Evolutionary conservation across 2,113 vertebrate species (phyloP).

Genomic region (Cyprinodon tularosa): DNA sequence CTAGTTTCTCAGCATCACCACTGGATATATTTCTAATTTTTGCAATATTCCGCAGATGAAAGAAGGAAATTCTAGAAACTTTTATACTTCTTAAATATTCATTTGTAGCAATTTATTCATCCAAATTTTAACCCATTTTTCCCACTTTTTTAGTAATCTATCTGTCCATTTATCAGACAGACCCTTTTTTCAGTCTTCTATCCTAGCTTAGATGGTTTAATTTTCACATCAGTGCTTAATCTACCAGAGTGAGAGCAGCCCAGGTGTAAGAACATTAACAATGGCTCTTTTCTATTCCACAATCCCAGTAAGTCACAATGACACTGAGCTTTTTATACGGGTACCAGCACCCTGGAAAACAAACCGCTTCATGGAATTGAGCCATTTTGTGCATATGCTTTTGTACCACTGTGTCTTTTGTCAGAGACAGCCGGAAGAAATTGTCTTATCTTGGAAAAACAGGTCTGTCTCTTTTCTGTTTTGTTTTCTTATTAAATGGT

Average conservation of each 20-base stretch:
- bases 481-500: constrained; percentile 1
- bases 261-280: constrained; percentile 1
- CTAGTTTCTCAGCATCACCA: too few relatives aligned
- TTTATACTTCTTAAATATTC: neutral
- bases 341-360: neutral
- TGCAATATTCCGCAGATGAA: too few relatives aligned
- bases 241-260: neutral
- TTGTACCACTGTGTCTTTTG: neutral
- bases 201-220: neutral
- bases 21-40: too few relatives aligned
- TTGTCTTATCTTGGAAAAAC: neutral
- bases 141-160: neutral
- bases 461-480: neutral
- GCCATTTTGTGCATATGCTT: neutral
- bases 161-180: neutral
- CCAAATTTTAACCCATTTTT: too few relatives aligned
- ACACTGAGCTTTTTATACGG: neutral
- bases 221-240: neutral
- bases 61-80: too few relatives aligned
- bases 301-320: neutral
- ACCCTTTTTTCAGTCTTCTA: neutral
- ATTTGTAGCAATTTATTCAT: neutral
- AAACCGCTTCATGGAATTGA: neutral
- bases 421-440: neutral
- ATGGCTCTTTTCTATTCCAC: neutral